phyloP scores from a whole-genome alignment of 53 echinoderm and acorn worm species.

The Antedon mediterranea region DNA sequence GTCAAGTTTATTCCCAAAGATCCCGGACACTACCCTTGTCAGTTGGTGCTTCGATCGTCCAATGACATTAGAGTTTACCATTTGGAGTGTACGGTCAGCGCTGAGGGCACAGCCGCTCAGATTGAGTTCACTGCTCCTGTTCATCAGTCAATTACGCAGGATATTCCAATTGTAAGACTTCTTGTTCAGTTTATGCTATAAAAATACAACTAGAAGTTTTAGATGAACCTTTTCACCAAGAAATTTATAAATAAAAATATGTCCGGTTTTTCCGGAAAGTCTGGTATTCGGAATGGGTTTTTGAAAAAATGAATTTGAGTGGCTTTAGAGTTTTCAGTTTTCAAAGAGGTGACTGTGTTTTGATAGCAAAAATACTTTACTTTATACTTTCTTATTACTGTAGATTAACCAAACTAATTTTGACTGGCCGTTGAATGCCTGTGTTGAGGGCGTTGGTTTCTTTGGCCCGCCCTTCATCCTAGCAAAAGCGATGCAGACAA shows the following conservation, averaged over 20 bases:
- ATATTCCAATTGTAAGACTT: slow-evolving; percentile 80
- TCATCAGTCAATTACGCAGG: slow-evolving; percentile 95
- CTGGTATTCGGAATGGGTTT: too few species aligned
- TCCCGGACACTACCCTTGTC: slow-evolving; percentile 89
- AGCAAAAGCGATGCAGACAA: slow-evolving; percentile 75
- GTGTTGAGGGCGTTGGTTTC: slow-evolving; percentile 75
- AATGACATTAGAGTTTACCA: slow-evolving; percentile 86
- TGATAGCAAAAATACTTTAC: too few species aligned
- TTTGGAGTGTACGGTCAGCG: slow-evolving; percentile 82
- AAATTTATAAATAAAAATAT: too few species aligned
- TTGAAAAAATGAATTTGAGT: too few species aligned
- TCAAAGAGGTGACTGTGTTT: too few species aligned
- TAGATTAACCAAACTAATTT: slow-evolving; percentile 84
- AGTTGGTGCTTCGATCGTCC: slow-evolving; percentile 53
- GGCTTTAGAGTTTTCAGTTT: too few species aligned
- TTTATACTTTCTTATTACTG: not conserved
- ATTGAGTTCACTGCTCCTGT: slow-evolving; percentile 94
- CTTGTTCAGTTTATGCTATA: not conserved
- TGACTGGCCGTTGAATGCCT: slow-evolving; percentile 76
- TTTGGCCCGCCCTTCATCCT: slow-evolving; percentile 82
- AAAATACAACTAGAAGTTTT: too few species aligned
- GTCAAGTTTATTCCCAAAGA: slow-evolving; percentile 79
- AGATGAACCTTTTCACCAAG: too few species aligned
- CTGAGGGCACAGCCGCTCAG: slow-evolving; percentile 81
- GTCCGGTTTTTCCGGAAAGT: too few species aligned